A percentile compares a stretch with the other conserved stretches of the same genome.
These are phyloP conservation scores for Cheumatopsyche charites DNA, from an alignment of 1,140 invertebrate species.

Conservation along the genomic window DNA sequence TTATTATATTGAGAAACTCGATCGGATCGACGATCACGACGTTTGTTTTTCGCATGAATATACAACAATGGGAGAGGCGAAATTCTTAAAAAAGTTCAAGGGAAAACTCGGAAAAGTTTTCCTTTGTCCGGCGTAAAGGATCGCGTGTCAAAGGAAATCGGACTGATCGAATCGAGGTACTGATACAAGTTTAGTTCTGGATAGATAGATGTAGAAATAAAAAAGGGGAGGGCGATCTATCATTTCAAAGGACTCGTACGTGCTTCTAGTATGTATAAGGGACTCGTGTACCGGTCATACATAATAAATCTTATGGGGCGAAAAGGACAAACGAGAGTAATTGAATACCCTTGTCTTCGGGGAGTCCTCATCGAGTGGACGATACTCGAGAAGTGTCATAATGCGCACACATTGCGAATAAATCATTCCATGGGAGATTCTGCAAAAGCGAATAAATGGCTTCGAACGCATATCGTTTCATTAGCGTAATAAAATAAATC, in stretches of 20 bases:
- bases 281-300: background rate
- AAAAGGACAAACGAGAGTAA: conserved; percentile 23
- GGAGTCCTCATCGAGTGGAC: background rate
- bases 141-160: conserved; percentile 46
- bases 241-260: conserved; percentile 36
- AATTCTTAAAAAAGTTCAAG: conserved; percentile 7
- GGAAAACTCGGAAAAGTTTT: conserved; percentile 26
- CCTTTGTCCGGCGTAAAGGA: conserved; percentile 39
- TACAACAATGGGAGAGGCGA: too few species aligned
- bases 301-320: conserved; percentile 14
- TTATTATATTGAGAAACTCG: background rate
- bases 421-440: too few species aligned
- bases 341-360: conserved; percentile 9
- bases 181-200: conserved; percentile 33
- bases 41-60: too few species aligned
- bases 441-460: too few species aligned
- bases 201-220: conserved; percentile 1
- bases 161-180: conserved; percentile 27
- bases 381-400: too few species aligned
- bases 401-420: too few species aligned
- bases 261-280: background rate
- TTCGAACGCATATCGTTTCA: too few species aligned
- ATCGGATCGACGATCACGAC: too few species aligned
- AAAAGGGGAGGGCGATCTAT: conserved; percentile 29
- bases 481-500: background rate